These are phyloP conservation scores for Carpatolechia fugitivella DNA, from an alignment of 2,888 invertebrate species.

Conservation along the genomic window DNA sequence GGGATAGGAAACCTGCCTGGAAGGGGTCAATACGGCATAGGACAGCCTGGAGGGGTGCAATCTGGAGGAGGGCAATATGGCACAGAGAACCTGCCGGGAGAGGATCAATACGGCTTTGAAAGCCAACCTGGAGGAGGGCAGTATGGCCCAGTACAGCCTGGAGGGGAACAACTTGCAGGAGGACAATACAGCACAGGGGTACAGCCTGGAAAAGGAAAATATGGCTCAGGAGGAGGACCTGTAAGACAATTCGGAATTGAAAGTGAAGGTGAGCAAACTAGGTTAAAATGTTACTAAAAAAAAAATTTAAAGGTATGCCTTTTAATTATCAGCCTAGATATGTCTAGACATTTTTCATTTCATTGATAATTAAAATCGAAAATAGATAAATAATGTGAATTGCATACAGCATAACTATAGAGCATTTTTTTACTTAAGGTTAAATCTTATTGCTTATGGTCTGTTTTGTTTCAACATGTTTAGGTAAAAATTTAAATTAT, in stretches of 20 bases:
- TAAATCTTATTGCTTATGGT: neutral
- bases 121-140: slow-evolving; percentile 17
- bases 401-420: too few relatives aligned
- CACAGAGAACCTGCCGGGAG: too few relatives aligned
- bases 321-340: too few relatives aligned
- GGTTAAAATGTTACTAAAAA: too few relatives aligned
- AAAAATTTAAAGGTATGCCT: too few relatives aligned
- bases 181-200: slow-evolving; percentile 18
- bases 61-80: neutral
- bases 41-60: too few relatives aligned
- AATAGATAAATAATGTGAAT: too few relatives aligned
- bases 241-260: slow-evolving; percentile 7
- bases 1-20: too few relatives aligned
- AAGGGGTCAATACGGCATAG: too few relatives aligned
- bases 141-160: slow-evolving; percentile 9
- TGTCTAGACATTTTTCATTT: too few relatives aligned
- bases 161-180: slow-evolving; percentile 17
- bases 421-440: neutral
- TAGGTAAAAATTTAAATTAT: too few relatives aligned
- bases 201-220: neutral
- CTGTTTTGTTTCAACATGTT: neutral
- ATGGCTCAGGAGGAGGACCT: neutral
- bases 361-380: too few relatives aligned
- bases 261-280: neutral
- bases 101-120: neutral